Base-by-base conservation (phyloP, 2,888 invertebrate genomes). In the Amblyjoppa fuscipennis region DNA sequence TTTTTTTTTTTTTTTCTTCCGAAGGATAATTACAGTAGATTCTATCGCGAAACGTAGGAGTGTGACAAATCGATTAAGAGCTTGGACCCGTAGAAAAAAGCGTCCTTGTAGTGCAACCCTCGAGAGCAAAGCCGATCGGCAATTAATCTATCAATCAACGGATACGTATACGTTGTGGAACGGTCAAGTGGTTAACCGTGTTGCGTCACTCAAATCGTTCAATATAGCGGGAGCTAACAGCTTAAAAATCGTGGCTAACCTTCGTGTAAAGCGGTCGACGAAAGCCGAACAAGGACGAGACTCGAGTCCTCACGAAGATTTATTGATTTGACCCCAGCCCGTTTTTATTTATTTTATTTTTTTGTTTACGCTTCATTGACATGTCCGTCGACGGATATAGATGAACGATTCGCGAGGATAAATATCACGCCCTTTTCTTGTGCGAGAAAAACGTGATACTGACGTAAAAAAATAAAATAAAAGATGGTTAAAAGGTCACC, bases 101-200 rank as follows among this genome's bases (percentile, higher is more conserved):
- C 68, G 59, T 51, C 79, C 13, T 16, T 31, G 64, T 34, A 4
- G 16, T n/a, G 31, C 31, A 64, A 34, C 64, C 31, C n/a, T 1
- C n/a, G 34, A 64, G 13, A 34, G 64, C 51, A 64, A n/a, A 41
- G 51, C 61, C 81, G 85, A 88, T 85, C 87, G 88, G 90, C 92
- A 93, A 93, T 93, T 92, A 93, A 92, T 93, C 92, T 90, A 94
- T 94, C 93, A 93, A 93, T 93, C 93, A 93, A 90, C 78, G 87
- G 87, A 83, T 69, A 87, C 87, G 82, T 88, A 88, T 75, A 78
- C 71, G 87, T 77, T 85, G 87, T 90, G 91, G 91, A 89, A 92
- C 90, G 94, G 94, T 94, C 94, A 94, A 94, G 94, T 94, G 94
- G 94, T 92, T 93, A 93, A 91, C 91, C 92, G 93, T 94, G 94